Percentiles rank a stretch among this genome's conserved stretches.
phyloP scores from a whole-genome alignment of 2,797 vertebrate species.

The Lagorchestes hirsutus region DNA sequence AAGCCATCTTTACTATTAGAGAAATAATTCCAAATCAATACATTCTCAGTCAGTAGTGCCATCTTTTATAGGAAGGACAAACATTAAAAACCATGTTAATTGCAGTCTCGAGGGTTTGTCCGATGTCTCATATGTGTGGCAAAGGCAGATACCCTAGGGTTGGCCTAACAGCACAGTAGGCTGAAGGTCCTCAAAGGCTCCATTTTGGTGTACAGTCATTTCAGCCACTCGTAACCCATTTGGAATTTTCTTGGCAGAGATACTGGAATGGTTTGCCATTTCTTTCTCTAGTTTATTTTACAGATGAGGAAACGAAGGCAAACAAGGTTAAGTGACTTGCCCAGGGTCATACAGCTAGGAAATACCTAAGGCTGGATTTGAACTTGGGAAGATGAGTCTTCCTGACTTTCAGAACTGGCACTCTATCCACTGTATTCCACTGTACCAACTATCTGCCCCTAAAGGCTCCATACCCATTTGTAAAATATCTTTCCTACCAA shows the following conservation, averaged over 20 bases:
- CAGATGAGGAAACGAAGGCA: neutral
- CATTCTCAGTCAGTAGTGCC: neutral
- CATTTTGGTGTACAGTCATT: neutral
- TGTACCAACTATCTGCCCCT: neutral
- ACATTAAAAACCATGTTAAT: neutral
- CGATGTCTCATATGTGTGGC: neutral
- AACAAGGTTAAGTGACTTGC: neutral
- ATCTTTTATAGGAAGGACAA: neutral
- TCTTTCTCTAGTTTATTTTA: neutral
- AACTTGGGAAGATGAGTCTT: neutral
- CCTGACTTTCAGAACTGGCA: neutral
- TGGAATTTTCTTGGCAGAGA: neutral
- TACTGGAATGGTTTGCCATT: neutral
- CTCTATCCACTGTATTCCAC: neutral
- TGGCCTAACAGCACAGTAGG: neutral
- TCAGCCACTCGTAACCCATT: neutral
- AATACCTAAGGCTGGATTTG: neutral
- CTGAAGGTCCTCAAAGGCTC: neutral
- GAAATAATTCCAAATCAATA: neutral
- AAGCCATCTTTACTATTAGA: neutral
- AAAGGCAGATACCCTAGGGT: neutral
- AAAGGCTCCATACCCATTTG: neutral
- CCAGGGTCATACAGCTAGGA: neutral
- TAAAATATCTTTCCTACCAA: neutral
- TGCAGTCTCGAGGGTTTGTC: neutral